A percentile compares a stretch with the other conserved stretches of the same genome.
These are phyloP conservation scores for Oxystoma pomonae DNA, from an alignment of 2,888 invertebrate species.

Conservation along the genomic window DNA sequence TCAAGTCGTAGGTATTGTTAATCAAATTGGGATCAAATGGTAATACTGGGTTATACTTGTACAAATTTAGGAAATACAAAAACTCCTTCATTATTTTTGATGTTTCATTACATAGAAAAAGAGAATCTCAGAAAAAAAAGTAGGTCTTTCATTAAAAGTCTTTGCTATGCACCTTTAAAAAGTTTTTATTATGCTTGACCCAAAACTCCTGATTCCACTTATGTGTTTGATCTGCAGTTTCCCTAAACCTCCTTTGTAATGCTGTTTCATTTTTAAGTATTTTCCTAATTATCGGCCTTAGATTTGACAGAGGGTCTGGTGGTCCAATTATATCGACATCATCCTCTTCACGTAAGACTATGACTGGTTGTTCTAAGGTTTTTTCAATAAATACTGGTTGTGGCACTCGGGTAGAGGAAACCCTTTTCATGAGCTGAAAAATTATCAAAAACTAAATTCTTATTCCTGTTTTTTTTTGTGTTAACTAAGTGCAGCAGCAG, in stretches of 20 bases:
- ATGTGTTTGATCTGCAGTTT: conserved; percentile 65
- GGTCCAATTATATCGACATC: conserved; percentile 69
- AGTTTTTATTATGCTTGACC: conserved; percentile 73
- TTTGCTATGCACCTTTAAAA: conserved; percentile 62
- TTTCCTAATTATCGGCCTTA: conserved; percentile 67
- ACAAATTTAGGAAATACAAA: no score
- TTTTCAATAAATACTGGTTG: conserved; percentile 34
- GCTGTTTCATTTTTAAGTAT: conserved; percentile 61
- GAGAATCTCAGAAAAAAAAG: no score
- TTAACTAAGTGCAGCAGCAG: no score
- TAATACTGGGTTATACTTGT: no score
- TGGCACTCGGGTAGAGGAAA: conserved; percentile 52
- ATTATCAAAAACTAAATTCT: not conserved
- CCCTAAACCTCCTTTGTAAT: conserved; percentile 61
- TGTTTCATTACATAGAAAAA: no score
- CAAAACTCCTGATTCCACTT: conserved; percentile 85
- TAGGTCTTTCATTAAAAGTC: no score
- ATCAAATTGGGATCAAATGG: no score
- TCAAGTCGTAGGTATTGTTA: no score
- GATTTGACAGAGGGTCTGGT: conserved; percentile 74
- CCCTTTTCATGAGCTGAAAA: conserved; percentile 22
- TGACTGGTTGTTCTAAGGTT: conserved; percentile 36
- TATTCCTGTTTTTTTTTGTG: no score
- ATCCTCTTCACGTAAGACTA: conserved; percentile 39
- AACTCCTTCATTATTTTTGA: no score